These are phyloP conservation scores for Eulemur mongoz DNA, from an alignment of 2,797 vertebrate genomes.

Conservation along the genomic window DNA sequence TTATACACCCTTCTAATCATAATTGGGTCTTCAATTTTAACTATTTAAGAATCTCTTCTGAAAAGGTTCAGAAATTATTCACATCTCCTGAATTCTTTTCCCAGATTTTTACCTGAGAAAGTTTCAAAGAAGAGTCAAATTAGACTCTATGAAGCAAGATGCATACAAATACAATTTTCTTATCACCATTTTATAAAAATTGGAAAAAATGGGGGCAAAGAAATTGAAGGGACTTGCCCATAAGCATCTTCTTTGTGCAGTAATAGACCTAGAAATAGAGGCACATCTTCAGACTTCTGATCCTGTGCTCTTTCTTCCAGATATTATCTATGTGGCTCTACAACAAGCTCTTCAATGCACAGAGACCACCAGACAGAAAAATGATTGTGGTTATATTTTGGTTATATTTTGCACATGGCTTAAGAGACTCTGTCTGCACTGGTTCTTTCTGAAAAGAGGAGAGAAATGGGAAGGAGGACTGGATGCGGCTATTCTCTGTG, in stretches of 20 bases:
- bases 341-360: background rate
- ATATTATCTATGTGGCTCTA: background rate
- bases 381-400: background rate
- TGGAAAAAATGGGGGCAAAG: background rate
- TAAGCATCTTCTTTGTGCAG: background rate
- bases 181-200: background rate
- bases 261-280: background rate
- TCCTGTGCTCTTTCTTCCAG: background rate
- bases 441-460: background rate
- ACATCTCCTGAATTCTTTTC: background rate
- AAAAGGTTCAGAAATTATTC: background rate
- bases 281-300: background rate
- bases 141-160: background rate
- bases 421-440: background rate
- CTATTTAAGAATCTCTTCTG: background rate
- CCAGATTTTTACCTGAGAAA: background rate
- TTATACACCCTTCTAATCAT: background rate
- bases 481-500: conserved; percentile 63
- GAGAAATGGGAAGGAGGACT: background rate
- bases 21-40: background rate
- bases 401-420: background rate
- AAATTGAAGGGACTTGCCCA: background rate
- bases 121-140: background rate
- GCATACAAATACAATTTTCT: background rate
- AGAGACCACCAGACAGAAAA: background rate